Evolutionary conservation across 1,140 invertebrate genomes (phyloP).

Genomic region (Drosophila mayri): DNA sequence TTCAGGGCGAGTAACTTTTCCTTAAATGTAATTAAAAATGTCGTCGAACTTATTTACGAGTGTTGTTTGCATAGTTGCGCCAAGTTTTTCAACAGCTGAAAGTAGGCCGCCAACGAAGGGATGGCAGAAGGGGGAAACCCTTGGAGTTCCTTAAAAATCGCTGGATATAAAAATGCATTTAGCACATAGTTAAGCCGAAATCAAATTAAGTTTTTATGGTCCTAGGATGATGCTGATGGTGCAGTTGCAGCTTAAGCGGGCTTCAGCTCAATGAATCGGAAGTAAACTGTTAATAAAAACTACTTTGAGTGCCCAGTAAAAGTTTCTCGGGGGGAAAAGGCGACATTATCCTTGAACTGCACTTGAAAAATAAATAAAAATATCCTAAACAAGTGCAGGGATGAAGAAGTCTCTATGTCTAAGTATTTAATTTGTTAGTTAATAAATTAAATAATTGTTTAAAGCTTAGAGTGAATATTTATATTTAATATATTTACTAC

Average conservation of each 20-base stretch:
- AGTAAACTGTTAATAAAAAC: conserved; percentile 55
- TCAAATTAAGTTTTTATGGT: conserved; percentile 53
- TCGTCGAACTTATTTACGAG: conserved; percentile 82
- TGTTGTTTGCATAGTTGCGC: conserved; percentile 68
- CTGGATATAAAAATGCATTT: conserved; percentile 46
- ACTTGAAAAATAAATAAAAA: neutral
- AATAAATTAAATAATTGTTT: too few species aligned
- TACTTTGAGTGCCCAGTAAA: conserved; percentile 39
- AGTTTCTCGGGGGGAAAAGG: neutral
- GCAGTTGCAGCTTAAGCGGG: conserved; percentile 25
- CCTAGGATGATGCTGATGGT: conserved; percentile 2
- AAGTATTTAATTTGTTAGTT: neutral
- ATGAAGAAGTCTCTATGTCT: neutral
- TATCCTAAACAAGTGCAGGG: neutral
- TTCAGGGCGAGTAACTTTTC: conserved; percentile 55
- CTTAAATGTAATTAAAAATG: conserved; percentile 82
- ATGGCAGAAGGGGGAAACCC: neutral
- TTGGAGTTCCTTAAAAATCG: conserved; percentile 23
- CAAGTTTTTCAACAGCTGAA: conserved; percentile 55
- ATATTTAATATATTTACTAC: neutral
- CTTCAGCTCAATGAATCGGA: conserved; percentile 45
- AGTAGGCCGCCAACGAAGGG: conserved; percentile 14
- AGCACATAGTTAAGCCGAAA: conserved; percentile 48
- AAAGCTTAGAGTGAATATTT: neutral
- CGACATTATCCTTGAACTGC: conserved; percentile 2